A percentile compares a stretch with the other conserved stretches of the same genome.
These are phyloP conservation scores for Clarias gariepinus DNA, from an alignment of 2,113 vertebrate species.

Conservation along the genomic window DNA sequence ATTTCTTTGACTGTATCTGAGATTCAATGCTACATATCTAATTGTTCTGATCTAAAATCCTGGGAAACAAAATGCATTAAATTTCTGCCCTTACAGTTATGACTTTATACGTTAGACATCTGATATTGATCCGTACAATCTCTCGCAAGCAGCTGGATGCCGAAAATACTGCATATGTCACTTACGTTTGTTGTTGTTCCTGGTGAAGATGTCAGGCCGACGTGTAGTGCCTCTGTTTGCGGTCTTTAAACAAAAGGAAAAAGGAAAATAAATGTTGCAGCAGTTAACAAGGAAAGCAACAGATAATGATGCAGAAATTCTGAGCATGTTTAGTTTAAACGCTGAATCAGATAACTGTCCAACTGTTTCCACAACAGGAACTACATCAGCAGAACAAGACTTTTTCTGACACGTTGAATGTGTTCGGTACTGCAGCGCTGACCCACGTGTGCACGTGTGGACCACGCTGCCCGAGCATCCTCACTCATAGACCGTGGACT, in stretches of 20 bases:
- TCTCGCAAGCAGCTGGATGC: background rate
- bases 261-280: background rate
- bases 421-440: background rate
- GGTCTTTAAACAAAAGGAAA: background rate
- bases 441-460: too few species aligned
- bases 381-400: background rate
- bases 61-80: too few species aligned
- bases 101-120: too few species aligned
- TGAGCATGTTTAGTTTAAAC: background rate
- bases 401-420: background rate
- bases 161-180: background rate
- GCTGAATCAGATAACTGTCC: background rate
- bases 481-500: too few species aligned
- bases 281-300: background rate
- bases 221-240: background rate
- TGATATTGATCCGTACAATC: too few species aligned
- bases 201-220: background rate
- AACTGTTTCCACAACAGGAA: too few species aligned
- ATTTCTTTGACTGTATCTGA: too few species aligned
- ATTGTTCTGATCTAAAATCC: too few species aligned
- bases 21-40: too few species aligned
- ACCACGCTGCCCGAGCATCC: too few species aligned
- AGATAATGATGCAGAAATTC: background rate
- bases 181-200: background rate
- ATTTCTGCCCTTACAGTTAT: too few species aligned